These are phyloP conservation scores for Troilus luridus DNA, from an alignment of 2,888 invertebrate species.

Conservation along the genomic window DNA sequence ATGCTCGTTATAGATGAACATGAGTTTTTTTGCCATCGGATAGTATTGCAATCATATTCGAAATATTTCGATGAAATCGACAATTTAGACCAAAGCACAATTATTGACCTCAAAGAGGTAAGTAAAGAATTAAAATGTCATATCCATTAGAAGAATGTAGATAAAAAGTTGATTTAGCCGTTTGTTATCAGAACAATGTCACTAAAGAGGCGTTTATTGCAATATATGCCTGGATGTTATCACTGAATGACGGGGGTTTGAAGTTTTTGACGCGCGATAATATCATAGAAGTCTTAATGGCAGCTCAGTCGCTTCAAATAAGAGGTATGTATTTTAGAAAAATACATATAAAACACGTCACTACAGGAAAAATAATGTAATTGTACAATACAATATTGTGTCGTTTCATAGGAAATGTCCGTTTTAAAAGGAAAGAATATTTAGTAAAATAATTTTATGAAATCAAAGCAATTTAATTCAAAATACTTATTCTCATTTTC, in stretches of 20 bases:
- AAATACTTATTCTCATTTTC: too few species aligned
- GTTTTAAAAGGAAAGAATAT: too few species aligned
- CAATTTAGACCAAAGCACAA: conserved; percentile 49
- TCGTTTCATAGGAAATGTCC: too few species aligned
- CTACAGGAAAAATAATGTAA: too few species aligned
- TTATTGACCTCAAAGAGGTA: conserved; percentile 55
- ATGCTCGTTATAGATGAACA: conserved; percentile 77
- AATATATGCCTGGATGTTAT: conserved; percentile 88
- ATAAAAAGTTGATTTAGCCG: conserved; percentile 33
- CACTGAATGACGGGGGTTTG: conserved; percentile 75
- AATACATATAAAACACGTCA: too few species aligned
- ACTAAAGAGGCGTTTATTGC: conserved; percentile 76
- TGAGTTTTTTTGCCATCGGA: conserved; percentile 78
- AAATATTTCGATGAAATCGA: conserved; percentile 73
- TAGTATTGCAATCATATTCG: conserved; percentile 80
- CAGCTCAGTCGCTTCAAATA: conserved; percentile 79
- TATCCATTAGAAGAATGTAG: conserved; percentile 15
- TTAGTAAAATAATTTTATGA: too few species aligned
- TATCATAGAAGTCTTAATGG: conserved; percentile 80
- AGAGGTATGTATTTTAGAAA: conserved; percentile 72
- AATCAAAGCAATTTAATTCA: too few species aligned
- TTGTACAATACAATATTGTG: too few species aligned
- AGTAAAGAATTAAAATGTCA: conserved; percentile 3
- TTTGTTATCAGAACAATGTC: conserved; percentile 68
- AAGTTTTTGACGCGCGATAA: conserved; percentile 79